Evolutionary conservation across 2,113 vertebrate species (phyloP).

Genomic region (Corvus hawaiiensis): DNA sequence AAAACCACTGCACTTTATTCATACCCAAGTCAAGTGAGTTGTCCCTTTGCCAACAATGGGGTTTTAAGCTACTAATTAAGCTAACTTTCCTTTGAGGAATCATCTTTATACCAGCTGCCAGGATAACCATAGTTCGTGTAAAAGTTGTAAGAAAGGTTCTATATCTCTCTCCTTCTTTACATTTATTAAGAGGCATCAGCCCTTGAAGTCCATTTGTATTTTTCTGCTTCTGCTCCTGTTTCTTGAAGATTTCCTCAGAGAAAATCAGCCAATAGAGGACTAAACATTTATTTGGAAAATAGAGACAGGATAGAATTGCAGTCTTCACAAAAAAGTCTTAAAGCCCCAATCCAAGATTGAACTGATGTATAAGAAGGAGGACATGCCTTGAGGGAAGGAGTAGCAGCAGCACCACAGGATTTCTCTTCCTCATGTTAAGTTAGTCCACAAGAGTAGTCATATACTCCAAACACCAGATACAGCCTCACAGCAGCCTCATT

Average conservation of each 20-base stretch:
- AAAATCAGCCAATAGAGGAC: neutral
- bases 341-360: neutral
- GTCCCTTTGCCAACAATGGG: neutral
- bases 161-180: neutral
- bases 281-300: neutral
- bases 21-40: neutral
- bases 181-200: neutral
- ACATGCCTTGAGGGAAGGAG: neutral
- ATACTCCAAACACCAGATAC: neutral
- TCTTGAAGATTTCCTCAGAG: neutral
- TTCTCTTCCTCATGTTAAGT: neutral
- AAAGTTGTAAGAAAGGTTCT: neutral
- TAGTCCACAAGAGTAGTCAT: neutral
- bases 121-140: neutral
- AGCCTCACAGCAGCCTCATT: neutral
- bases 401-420: neutral
- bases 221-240: neutral
- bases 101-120: neutral
- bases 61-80: neutral
- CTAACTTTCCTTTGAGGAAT: neutral
- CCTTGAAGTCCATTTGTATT: neutral
- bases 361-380: neutral
- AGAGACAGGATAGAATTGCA: neutral
- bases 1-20: neutral
- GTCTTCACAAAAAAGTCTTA: neutral